phyloP scores from a whole-genome alignment of 1,140 invertebrate species.

The Scaptomyza pallida region DNA sequence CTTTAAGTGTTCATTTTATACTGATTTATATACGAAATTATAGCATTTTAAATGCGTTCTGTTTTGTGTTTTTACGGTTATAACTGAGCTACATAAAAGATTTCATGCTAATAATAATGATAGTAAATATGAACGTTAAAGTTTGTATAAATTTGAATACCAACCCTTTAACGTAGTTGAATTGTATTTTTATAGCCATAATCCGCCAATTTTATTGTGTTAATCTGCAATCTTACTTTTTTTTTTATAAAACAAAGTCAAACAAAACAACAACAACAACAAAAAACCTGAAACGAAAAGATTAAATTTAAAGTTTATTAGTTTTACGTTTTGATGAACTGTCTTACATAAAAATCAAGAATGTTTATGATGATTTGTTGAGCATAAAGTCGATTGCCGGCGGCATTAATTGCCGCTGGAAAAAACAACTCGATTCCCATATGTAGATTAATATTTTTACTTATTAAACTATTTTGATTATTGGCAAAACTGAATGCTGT shows the following conservation, averaged over 20 bases:
- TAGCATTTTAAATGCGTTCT: slow-evolving; percentile 52
- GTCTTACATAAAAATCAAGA: not conserved
- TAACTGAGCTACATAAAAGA: slow-evolving; percentile 16
- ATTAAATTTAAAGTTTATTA: slow-evolving; percentile 32
- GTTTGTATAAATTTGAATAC: slow-evolving; percentile 58
- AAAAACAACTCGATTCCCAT: not conserved
- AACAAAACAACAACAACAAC: slow-evolving; percentile 26
- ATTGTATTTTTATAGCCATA: slow-evolving; percentile 69
- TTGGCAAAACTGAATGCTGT: not conserved
- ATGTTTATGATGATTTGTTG: too few species aligned
- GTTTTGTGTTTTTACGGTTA: slow-evolving; percentile 53
- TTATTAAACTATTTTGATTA: not conserved
- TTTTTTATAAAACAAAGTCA: slow-evolving; percentile 57
- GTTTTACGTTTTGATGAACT: not conserved
- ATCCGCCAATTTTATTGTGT: slow-evolving; percentile 69
- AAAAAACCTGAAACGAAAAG: slow-evolving; percentile 60
- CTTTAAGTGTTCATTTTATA: slow-evolving; percentile 27
- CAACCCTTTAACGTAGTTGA: slow-evolving; percentile 56
- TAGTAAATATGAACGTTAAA: slow-evolving; percentile 46
- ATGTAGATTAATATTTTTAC: too few species aligned
- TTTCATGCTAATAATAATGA: slow-evolving; percentile 57
- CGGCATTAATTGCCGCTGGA: slow-evolving; percentile 1
- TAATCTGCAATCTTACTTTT: slow-evolving; percentile 76
- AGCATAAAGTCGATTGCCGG: not conserved
- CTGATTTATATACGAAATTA: slow-evolving; percentile 38